A percentile compares a stretch with the other conserved stretches of the same genome.
Evolutionary conservation across 2,888 invertebrate species (phyloP).

Genomic region (Galerucella pusilla): DNA sequence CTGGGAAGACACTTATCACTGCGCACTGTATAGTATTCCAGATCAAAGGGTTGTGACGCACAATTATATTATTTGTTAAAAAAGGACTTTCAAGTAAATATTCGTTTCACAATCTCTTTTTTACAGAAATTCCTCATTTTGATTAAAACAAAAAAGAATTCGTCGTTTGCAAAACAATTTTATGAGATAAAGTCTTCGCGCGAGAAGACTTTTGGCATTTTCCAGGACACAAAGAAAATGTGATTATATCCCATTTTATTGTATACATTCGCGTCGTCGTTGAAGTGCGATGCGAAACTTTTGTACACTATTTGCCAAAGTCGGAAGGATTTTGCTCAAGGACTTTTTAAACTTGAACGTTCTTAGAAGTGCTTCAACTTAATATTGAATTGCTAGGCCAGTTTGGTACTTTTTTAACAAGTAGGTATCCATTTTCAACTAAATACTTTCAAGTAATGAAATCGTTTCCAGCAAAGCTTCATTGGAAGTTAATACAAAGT

Average conservation of each 20-base stretch:
- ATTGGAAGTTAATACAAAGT: no score
- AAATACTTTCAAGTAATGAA: background rate
- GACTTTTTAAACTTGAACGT: constrained; percentile 35
- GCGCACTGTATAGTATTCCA: no score
- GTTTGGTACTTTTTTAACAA: background rate
- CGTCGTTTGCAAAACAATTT: constrained; percentile 27
- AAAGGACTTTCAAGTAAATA: no score
- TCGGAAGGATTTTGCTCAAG: constrained; percentile 34
- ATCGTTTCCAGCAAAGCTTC: background rate
- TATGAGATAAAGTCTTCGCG: constrained; percentile 26
- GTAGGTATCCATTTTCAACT: background rate
- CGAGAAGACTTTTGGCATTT: constrained; percentile 25
- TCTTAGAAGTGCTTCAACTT: constrained; percentile 26
- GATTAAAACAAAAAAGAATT: constrained; percentile 14
- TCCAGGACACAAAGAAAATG: constrained; percentile 38
- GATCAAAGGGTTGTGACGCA: no score
- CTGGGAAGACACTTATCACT: no score
- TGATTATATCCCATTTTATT: constrained; percentile 41
- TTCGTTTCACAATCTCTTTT: no score
- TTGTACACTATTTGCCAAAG: constrained; percentile 25
- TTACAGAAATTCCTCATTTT: background rate
- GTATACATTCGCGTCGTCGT: constrained; percentile 37
- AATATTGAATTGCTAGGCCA: constrained; percentile 26
- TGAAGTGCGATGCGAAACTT: constrained; percentile 36
- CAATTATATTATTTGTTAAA: no score